These are phyloP conservation scores for Schrankia costaestrigalis DNA, from an alignment of 2,888 invertebrate genomes.

Conservation along the genomic window DNA sequence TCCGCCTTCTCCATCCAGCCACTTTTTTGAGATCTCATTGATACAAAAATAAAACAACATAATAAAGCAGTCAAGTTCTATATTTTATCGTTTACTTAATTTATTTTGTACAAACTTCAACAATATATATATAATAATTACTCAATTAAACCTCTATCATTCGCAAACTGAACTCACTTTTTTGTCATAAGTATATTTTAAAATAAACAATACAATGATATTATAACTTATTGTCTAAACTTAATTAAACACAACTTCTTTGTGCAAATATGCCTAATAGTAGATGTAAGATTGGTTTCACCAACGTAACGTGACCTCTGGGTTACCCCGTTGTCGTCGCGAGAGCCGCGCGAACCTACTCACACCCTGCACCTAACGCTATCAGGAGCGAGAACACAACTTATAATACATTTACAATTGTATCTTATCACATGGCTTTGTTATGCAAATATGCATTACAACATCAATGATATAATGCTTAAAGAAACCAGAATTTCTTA, in stretches of 20 bases:
- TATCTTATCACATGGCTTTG: constrained; percentile 29
- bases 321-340: constrained; percentile 27
- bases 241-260: constrained; percentile 81
- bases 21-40: too few species aligned
- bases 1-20: too few species aligned
- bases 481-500: constrained; percentile 20
- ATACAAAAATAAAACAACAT: constrained; percentile 51
- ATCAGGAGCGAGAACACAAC: constrained; percentile 26
- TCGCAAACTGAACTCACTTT: constrained; percentile 81
- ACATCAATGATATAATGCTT: constrained; percentile 6
- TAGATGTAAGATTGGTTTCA: constrained; percentile 76
- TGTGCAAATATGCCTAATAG: constrained; percentile 81
- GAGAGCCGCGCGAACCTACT: constrained; percentile 42
- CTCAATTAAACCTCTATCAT: constrained; percentile 81
- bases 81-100: constrained; percentile 82
- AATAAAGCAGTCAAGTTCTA: constrained; percentile 81
- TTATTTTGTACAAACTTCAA: constrained; percentile 83
- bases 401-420: constrained; percentile 22
- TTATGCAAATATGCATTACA: constrained; percentile 26
- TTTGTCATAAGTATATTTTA: constrained; percentile 78
- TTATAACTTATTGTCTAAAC: constrained; percentile 81
- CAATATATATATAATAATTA: constrained; percentile 82
- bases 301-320: constrained; percentile 54
- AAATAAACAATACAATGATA: constrained; percentile 75
- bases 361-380: constrained; percentile 35